Evolutionary conservation across 2,888 invertebrate genomes (phyloP), one percentile per base, ranked within the genome.

Genomic region (Tryphoninae sp.): DNA sequence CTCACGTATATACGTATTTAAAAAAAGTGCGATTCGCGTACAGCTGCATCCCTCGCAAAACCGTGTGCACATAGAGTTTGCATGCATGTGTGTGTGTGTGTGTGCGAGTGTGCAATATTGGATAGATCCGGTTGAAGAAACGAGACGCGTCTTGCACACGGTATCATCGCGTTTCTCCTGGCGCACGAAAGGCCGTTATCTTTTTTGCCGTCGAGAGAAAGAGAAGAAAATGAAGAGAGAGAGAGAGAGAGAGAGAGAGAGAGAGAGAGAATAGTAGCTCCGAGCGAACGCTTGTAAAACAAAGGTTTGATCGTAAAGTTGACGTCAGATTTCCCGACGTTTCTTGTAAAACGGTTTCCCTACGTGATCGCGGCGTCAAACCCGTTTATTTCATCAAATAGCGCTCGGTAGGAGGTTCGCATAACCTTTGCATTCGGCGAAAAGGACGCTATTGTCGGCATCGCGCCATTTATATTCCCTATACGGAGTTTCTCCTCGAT

Each of bases 11-110:
- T 45, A 45, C 13, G 13, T 45, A 45, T 13, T 45, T 80, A 49
- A 78, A 61, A 59, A 67, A 73, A 72, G 61, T 73, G 51, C 22
- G 49, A 76, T 68, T 26, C 67, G 45, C 67, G 73, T 58, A 71
- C 77, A 78, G 78, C 80, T 78, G 83, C 61, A 58, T 53, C 58
- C 79, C 76, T 86, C 82, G 78, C 79, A 83, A 86, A 85, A 85
- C 58, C 45, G 7, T 13, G 77, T 76, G 59, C 26, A 58, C 64
- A 19, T 42, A 77, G 33, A 3, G 9, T 55, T 42, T 77, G 6
- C 19, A 19, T 55, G 33, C 1, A 33, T 33, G 59, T 33, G 59
- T 13, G 33, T 33, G 59, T 7, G 13, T 61, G 13, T 22, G 59
- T 8, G 2, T 22, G n/a, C 16, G 59, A 8, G 2, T 13, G 33